Conservation (phyloP, 2,797 vertebrate genomes). For the Rhadinocentrus ornatus region DNA sequence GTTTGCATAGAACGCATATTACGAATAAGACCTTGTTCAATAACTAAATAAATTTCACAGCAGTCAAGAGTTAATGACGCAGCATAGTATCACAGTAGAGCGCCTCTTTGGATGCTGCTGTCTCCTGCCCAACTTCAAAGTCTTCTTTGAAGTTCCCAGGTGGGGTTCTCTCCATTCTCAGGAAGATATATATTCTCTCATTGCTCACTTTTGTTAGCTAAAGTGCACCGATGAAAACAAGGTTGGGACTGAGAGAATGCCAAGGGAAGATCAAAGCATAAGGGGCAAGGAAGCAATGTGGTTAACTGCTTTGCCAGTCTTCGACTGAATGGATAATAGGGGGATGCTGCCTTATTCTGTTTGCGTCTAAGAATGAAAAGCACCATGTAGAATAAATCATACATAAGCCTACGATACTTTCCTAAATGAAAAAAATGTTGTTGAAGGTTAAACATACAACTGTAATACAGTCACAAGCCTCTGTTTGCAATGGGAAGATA, state of each 20-base stretch:
- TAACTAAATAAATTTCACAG: slow-evolving; percentile 36
- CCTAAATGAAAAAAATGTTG: not conserved
- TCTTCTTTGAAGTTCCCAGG: slow-evolving; percentile 75
- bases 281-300: slow-evolving; percentile 59
- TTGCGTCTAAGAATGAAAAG: slow-evolving; percentile 34
- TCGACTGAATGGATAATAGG: slow-evolving; percentile 56
- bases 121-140: slow-evolving; percentile 80
- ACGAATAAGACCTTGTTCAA: slow-evolving; percentile 34
- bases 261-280: slow-evolving; percentile 76
- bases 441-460: not conserved
- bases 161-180: slow-evolving; percentile 71
- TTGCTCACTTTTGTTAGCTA: slow-evolving; percentile 74
- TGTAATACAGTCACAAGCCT: not conserved
- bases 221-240: slow-evolving; percentile 69
- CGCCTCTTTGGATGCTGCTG: slow-evolving; percentile 50
- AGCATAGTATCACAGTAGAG: slow-evolving; percentile 47
- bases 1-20: slow-evolving; percentile 12
- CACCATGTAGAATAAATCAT: slow-evolving; percentile 23
- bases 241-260: slow-evolving; percentile 74
- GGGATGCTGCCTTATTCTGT: slow-evolving; percentile 32
- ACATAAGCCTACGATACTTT: slow-evolving; percentile 1
- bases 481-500: not conserved
- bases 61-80: slow-evolving; percentile 55
- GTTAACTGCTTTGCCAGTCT: slow-evolving; percentile 73
- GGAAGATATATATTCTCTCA: slow-evolving; percentile 69